Evolutionary conservation across 1,140 invertebrate genomes (phyloP).

Genomic region (Popillia japonica): DNA sequence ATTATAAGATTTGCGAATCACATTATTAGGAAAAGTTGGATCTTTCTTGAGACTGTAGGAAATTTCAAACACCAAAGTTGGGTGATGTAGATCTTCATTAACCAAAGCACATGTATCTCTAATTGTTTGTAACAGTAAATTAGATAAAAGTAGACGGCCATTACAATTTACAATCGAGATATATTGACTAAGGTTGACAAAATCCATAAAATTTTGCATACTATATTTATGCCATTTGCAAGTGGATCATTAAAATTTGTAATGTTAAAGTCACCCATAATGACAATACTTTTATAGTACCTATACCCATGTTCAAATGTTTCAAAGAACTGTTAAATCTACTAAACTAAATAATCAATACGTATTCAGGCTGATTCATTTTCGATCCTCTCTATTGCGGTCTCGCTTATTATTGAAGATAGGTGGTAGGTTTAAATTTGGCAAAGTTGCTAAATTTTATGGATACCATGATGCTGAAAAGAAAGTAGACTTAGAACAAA

Average conservation of each 20-base stretch:
- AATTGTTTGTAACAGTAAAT: not conserved
- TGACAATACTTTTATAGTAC: not conserved
- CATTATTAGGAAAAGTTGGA: too few relatives aligned
- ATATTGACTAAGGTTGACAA: not conserved
- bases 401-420: too few relatives aligned
- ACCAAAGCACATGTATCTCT: not conserved
- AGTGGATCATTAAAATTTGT: not conserved
- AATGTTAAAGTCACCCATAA: slow-evolving; percentile 12
- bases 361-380: too few relatives aligned
- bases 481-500: too few relatives aligned
- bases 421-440: too few relatives aligned
- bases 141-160: not conserved
- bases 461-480: too few relatives aligned
- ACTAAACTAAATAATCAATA: too few relatives aligned
- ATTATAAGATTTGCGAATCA: too few relatives aligned
- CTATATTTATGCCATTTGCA: not conserved
- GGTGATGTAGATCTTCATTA: not conserved
- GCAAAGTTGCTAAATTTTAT: too few relatives aligned
- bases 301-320: not conserved
- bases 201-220: not conserved
- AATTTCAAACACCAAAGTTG: not conserved
- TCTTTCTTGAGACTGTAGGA: too few relatives aligned
- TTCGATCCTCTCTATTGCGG: too few relatives aligned
- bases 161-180: not conserved
- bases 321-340: not conserved